These are phyloP conservation scores for Rhincodon typus DNA, from an alignment of 2,797 vertebrate genomes.

Conservation along the genomic window DNA sequence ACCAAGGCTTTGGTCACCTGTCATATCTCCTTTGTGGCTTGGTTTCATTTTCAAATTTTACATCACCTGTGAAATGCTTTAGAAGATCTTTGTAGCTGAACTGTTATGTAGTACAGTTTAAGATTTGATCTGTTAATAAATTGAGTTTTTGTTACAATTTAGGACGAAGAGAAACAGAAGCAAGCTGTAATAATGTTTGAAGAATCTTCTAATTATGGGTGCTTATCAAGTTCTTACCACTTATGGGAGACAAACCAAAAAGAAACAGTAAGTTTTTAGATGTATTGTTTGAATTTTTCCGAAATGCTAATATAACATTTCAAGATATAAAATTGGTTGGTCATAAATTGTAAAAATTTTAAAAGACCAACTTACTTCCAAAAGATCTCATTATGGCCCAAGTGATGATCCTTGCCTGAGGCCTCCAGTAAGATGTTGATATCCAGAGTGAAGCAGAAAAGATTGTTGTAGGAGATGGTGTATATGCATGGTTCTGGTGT, in stretches of 20 bases:
- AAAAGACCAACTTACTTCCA: too few species aligned
- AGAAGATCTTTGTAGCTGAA: neutral
- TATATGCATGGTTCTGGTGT: neutral
- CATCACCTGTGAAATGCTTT: neutral
- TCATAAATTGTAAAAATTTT: neutral
- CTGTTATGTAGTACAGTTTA: neutral
- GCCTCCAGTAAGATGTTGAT: neutral
- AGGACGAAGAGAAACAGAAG: slow-evolving; percentile 72
- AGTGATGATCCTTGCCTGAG: neutral
- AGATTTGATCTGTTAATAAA: neutral
- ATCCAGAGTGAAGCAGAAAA: neutral
- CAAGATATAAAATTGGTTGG: neutral
- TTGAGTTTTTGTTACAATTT: neutral
- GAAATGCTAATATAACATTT: neutral
- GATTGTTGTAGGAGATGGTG: neutral
- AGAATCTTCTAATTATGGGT: slow-evolving; percentile 76
- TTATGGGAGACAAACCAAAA: slow-evolving; percentile 80
- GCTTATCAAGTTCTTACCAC: slow-evolving; percentile 82
- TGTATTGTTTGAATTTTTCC: neutral
- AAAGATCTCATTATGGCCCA: neutral
- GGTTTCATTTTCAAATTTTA: neutral
- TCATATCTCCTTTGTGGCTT: neutral
- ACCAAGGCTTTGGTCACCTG: neutral
- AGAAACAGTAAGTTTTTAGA: slow-evolving; percentile 69
- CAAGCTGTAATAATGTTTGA: slow-evolving; percentile 74